phyloP scores from a whole-genome alignment of 2,888 invertebrate genomes.

The Deroplatys truncata region DNA sequence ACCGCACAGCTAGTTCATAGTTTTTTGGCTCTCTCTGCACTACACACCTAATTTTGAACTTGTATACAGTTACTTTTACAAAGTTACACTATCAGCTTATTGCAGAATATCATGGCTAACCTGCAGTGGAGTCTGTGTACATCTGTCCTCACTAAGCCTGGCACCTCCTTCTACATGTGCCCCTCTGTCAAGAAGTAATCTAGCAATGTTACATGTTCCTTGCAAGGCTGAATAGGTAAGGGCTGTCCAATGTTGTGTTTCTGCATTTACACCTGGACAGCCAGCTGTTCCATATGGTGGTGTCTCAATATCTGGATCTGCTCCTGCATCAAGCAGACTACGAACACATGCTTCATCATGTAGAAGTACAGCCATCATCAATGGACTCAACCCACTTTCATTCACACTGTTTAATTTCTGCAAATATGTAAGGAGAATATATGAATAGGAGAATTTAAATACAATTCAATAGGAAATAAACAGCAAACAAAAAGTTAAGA shows the following conservation, averaged over 20 bases:
- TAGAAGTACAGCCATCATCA: slow-evolving; percentile 77
- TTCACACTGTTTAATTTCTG: slow-evolving; percentile 69
- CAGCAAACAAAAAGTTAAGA: not conserved
- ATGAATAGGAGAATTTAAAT: not conserved
- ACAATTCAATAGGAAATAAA: not conserved
- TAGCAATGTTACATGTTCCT: slow-evolving; percentile 49
- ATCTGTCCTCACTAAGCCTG: slow-evolving; percentile 74
- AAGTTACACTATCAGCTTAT: too few species aligned
- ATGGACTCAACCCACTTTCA: slow-evolving; percentile 71
- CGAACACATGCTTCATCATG: slow-evolving; percentile 75
- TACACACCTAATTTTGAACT: too few species aligned
- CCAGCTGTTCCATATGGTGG: slow-evolving; percentile 52
- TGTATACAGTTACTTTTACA: too few species aligned
- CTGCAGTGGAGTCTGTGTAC: slow-evolving; percentile 84
- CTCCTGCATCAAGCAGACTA: slow-evolving; percentile 73
- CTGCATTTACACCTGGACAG: slow-evolving; percentile 55
- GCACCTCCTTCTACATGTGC: slow-evolving; percentile 85
- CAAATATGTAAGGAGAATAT: not conserved
- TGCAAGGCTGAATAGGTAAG: slow-evolving; percentile 69
- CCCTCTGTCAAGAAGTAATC: slow-evolving; percentile 70
- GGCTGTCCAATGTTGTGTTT: slow-evolving; percentile 82
- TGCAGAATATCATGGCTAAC: slow-evolving; percentile 41
- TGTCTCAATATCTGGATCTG: slow-evolving; percentile 78
- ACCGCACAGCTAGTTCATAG: too few species aligned
- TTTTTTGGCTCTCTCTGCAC: too few species aligned